Evolutionary conservation across 2,888 invertebrate species (phyloP).

Genomic region (Mesoligia furuncula): DNA sequence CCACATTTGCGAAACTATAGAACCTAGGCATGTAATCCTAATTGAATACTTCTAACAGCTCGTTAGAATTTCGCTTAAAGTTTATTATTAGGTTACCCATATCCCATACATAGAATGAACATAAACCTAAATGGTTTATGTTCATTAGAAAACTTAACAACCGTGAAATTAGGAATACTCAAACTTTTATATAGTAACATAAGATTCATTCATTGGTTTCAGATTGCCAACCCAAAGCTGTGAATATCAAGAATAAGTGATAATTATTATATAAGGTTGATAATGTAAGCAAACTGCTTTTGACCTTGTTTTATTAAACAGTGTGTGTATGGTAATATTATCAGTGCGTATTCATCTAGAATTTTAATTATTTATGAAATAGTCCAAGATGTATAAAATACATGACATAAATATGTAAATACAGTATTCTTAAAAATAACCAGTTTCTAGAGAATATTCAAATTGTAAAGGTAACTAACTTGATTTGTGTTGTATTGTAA

Average conservation of each 20-base stretch:
- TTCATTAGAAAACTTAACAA: not conserved
- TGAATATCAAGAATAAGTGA: conserved; percentile 52
- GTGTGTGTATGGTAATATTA: not conserved
- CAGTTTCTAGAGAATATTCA: not conserved
- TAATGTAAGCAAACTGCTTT: not conserved
- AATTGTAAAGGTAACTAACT: not conserved
- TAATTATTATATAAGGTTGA: not conserved
- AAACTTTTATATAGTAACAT: conserved; percentile 2
- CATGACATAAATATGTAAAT: not conserved
- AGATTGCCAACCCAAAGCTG: conserved; percentile 62
- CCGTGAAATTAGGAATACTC: not conserved
- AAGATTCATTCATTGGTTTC: conserved; percentile 54
- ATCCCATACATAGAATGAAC: not conserved
- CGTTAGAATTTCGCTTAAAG: not conserved
- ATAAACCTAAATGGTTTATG: not conserved
- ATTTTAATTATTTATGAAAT: conserved; percentile 6
- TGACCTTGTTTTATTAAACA: not conserved
- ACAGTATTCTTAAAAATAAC: not conserved
- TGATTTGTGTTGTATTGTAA: not conserved
- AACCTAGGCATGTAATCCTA: not conserved
- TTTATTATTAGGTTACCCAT: not conserved
- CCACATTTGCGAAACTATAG: not conserved
- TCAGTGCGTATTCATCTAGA: not conserved
- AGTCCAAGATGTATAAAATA: conserved; percentile 18
- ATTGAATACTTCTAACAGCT: conserved; percentile 2